phyloP scores from a whole-genome alignment of 2,113 vertebrate genomes.

The Lagopus leucura region DNA sequence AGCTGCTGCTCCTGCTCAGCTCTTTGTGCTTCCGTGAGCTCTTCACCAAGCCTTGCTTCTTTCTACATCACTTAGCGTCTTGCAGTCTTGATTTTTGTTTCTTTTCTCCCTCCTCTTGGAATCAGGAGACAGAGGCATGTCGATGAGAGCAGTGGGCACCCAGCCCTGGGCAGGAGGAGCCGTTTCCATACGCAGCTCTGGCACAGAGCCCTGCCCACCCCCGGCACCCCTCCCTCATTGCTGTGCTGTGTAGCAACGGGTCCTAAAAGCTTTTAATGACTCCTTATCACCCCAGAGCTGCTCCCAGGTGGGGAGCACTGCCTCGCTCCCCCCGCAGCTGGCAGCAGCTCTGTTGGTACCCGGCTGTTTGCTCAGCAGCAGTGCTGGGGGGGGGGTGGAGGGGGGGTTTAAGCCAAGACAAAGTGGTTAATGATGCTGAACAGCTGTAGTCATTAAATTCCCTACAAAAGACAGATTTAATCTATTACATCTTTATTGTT shows the following conservation, averaged over 20 bases:
- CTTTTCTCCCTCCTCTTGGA: rapidly evolving
- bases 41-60: neutral
- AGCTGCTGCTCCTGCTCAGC: neutral
- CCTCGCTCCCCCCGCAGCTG: neutral
- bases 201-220: neutral
- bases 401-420: neutral
- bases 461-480: neutral
- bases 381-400: neutral
- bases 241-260: neutral
- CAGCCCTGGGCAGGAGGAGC: neutral
- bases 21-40: rapidly evolving
- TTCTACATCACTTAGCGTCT: neutral
- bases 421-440: neutral
- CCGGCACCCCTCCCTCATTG: neutral
- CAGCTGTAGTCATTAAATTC: neutral
- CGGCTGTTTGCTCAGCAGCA: rapidly evolving
- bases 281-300: neutral
- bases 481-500: neutral
- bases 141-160: rapidly evolving
- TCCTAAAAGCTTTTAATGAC: neutral
- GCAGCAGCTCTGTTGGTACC: neutral
- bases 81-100: too few species aligned
- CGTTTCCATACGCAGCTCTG: neutral
- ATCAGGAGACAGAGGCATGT: rapidly evolving
- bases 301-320: neutral